Conservation (phyloP, 2,888 invertebrate species). For the Eledona agricola region DNA sequence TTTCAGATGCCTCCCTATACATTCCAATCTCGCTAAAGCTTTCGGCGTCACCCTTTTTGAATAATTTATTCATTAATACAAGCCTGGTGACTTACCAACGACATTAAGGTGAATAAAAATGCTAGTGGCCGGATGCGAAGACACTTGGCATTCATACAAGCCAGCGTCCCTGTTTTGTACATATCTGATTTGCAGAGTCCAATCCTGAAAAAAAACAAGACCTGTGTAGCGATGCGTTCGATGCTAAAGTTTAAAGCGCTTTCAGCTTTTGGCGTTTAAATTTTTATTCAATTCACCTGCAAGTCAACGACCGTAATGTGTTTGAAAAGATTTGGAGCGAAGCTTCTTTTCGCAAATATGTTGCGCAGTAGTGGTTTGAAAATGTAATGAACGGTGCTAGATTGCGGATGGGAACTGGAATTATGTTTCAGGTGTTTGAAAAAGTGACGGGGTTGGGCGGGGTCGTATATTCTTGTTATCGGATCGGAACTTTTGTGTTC, state of each 20-base stretch:
- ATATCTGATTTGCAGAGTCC: conserved; percentile 90
- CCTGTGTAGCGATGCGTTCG: background rate
- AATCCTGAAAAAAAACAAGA: conserved; percentile 70
- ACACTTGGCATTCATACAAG: conserved; percentile 89
- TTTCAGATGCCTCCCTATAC: conserved; percentile 1
- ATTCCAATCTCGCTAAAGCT: conserved; percentile 7
- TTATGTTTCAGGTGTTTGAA: conserved; percentile 3
- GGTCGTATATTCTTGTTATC: conserved; percentile 7
- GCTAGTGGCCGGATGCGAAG: conserved; percentile 89
- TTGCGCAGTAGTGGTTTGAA: conserved; percentile 14
- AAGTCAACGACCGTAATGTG: conserved; percentile 11
- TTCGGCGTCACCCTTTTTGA: conserved; percentile 3
- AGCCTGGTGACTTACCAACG: conserved; percentile 73
- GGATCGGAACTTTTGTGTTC: conserved; percentile 10
- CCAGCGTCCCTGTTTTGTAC: conserved; percentile 88
- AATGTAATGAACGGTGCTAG: conserved; percentile 11
- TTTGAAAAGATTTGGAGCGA: conserved; percentile 17
- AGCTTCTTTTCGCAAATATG: conserved; percentile 7
- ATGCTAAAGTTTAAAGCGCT: background rate
- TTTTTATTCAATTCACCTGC: conserved; percentile 14
- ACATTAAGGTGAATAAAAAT: conserved; percentile 87
- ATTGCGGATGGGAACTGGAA: background rate
- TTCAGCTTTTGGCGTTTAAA: conserved; percentile 8
- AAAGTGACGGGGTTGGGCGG: conserved; percentile 1
- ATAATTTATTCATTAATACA: conserved; percentile 14